Base-by-base conservation (phyloP, 2,888 invertebrate genomes). In the Andricus quercusramuli region DNA sequence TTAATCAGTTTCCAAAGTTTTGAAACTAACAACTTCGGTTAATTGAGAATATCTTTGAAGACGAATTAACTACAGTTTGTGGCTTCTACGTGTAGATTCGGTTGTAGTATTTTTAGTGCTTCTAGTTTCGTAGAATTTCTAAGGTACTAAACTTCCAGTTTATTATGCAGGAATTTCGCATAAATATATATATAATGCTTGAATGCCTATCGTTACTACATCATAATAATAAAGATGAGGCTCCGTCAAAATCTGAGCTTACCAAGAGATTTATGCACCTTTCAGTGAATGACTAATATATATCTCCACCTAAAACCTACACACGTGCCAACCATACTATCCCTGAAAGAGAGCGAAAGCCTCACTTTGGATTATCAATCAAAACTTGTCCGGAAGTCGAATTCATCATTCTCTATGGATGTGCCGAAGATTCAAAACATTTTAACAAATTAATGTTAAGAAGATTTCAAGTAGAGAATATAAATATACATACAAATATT, bases 61-160 rank as follows among this genome's bases (percentile, higher is more conserved):
- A 25, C 22, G 59, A 59, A 25, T 25, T 25, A 22, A 1, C 25
- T 9, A 51, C 25, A 51, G 20, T 70, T 70, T 17, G 29, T 20
- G 20, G 17, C 6, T 51, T 25, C 17, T 15, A 6, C 29, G 20
- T 47, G 22, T 51, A 20, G 22, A 70, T 29, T 17, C 29, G 29
- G 47, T 44, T 51, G 29, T 70, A 51, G 17, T 70, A 70, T 51
- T 51, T 70, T 70, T 70, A 70, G 70, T 70, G 22, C 25, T 62
- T 47, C 51, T 47, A 51, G 47, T 70, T 70, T 51, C 47, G 51
- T 17, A 51, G 47, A 70, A 70, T 51, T 70, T 51, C 70, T 51
- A 44, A 70, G 70, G 29, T 25, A 20, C 47, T 20, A 20, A 51
- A 51, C 47, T 70, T 70, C 70, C 70, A 70, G 70, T 25, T 47